Evolutionary conservation across 2,888 invertebrate species (phyloP), one percentile per base, ranked within the genome.

Genomic region (Cantharis rustica): DNA sequence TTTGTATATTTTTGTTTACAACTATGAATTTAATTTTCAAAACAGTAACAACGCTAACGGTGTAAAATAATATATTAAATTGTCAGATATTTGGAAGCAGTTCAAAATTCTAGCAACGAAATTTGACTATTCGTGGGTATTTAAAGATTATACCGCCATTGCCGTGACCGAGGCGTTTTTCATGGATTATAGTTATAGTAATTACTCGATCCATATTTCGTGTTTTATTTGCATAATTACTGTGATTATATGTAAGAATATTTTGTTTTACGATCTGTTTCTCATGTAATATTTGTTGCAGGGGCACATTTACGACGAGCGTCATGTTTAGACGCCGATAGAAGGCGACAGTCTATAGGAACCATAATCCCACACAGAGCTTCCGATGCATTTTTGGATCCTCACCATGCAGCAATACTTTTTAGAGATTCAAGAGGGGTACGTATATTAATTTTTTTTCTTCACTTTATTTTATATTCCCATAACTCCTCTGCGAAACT

Each of bases 381-480:
- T 0, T 93, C 93, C 0, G 96, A 96, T 87, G 95, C 95, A 72
- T 93, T 92, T 82, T 88, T 96, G 80, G 96, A 97, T 89, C 96
- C 96, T 16, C 92, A 95, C 84, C 96, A 96, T 89, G 96, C 96
- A 71, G 96, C 97, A 84, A 96, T 97, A 84, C 90, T 97, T 80
- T 97, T 97, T 89, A 91, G 96, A 83, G 96, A 97, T 88, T 95
- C 96, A n/a, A 91, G 96, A 90, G 96, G 96, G 91, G 96, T 96
- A 88, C 94, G 95, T 92, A 47, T 2, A 4, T 16, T 64, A 20
- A 66, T 27, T 27, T 10, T 27, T 23, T 23, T 64, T 20, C 13
- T 17, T 64, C 3, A 47, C 4, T n/a, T 1, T n/a, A n/a, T n/a
- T n/a, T 47, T 0, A 10, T 23, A 23, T 7, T 23, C 5, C n/a